Base-by-base conservation (phyloP, 2,113 vertebrate genomes). In the Rhinoderma darwinii region DNA sequence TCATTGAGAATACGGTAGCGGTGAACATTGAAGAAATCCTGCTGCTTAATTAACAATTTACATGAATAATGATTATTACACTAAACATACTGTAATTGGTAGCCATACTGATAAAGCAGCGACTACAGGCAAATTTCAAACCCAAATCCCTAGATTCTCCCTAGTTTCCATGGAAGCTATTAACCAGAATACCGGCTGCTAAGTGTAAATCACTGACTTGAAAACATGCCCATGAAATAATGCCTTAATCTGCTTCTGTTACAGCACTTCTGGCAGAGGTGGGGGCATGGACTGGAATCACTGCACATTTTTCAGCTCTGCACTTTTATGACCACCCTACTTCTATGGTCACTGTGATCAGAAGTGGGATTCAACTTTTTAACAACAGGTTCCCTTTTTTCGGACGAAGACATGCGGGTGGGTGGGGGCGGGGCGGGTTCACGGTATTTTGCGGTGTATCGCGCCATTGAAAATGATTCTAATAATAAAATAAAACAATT, bases 81-180 rank as follows among this genome's bases (percentile, higher is more conserved):
- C 56, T 43, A 30, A 82, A 82, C 22, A n/a, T n/a, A n/a, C n/a
- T n/a, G n/a, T 15, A 10, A 44, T 7, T 5, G 9, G 32, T 44
- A 15, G 59, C 17, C 41, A 30, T 66, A 82, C 39, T 30, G 59
- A 63, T 81, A 30, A 30, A 78, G 27, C 1, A 78, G 75, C 75
- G 74, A 77, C 74, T 44, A 35, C 35, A 72, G 44, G 50, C 66
- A 43, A 78, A 63, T 37, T 43, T 79, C 54, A 86, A 27, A 27
- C 50, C 61, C 5, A 79, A 78, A 66, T 86, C 59, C 43, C 43
- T 32, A 51, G 84, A 78, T 86, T 86, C 6, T 47, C 84, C 30
- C 54, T 79, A 14, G 75, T 86, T 86, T 32, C 59, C 75, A 78
- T 86, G 75, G 84, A 86, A 86, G 84, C 84, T 66, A 50, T 68